Base-by-base conservation (phyloP, 92 coral and sea anemone genomes). In the Montipora capitata region DNA sequence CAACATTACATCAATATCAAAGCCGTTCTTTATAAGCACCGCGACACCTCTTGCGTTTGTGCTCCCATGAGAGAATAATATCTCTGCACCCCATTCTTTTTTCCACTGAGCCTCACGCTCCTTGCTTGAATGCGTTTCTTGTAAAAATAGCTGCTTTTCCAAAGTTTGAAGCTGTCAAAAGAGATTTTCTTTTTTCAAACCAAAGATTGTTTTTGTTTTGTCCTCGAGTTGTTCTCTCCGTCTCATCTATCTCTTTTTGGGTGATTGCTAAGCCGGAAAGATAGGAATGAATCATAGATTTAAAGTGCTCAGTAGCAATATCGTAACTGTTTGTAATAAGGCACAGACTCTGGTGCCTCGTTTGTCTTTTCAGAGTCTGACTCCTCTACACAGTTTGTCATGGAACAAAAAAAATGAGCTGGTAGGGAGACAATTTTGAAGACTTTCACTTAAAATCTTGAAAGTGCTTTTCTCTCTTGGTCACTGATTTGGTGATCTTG, bases 91-190 rank as follows among this genome's bases (percentile, higher is more conserved):
- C n/a, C n/a, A n/a, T n/a, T n/a, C n/a, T n/a, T n/a, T n/a, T n/a
- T n/a, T n/a, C n/a, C n/a, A n/a, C n/a, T n/a, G n/a, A n/a, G n/a
- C n/a, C n/a, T n/a, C n/a, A n/a, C n/a, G n/a, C n/a, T n/a, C n/a
- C n/a, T n/a, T n/a, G n/a, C n/a, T n/a, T n/a, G n/a, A n/a, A n/a
- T n/a, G n/a, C n/a, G n/a, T n/a, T n/a, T n/a, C n/a, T n/a, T n/a
- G n/a, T n/a, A n/a, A n/a, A n/a, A n/a, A n/a, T 44, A 44, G 51
- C 51, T 44, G 51, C 79, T 18, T 61, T 81, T 27, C 84, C 92
- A 81, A 88, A 88, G 56, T 89, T 83, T 89, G 93, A 83, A 18
- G 93, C 85, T 7, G 51, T 44, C 51, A 44, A 44, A 44, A 44
- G 51, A 44, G 51, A 44, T 44, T 44, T 44, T 7, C 89, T 68